Conservation (phyloP, 2,888 invertebrate genomes). For the Epinotia bilunana region DNA sequence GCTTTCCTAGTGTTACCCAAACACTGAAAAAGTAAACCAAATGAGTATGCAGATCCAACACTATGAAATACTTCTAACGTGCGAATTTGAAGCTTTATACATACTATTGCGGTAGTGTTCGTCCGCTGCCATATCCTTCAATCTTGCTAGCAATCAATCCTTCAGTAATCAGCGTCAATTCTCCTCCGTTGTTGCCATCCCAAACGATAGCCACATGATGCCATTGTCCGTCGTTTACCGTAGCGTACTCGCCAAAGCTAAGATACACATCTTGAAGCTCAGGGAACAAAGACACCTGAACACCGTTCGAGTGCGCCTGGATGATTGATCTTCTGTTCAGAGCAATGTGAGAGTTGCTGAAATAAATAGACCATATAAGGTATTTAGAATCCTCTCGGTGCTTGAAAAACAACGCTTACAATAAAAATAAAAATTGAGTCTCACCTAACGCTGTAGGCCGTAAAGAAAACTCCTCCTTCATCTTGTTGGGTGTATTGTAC, state of each 20-base stretch:
- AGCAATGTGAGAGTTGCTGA: constrained; percentile 91
- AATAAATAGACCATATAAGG: constrained; percentile 52
- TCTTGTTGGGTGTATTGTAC: constrained; percentile 96
- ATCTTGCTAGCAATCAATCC: constrained; percentile 97
- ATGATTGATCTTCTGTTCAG: constrained; percentile 91
- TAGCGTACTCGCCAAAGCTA: constrained; percentile 95
- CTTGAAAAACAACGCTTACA: not conserved
- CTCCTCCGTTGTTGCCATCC: constrained; percentile 94
- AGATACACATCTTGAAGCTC: constrained; percentile 95
- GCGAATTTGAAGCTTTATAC: constrained; percentile 55
- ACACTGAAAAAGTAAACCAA: constrained; percentile 84
- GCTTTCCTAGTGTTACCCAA: constrained; percentile 96
- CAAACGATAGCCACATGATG: constrained; percentile 98
- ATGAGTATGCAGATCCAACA: not conserved
- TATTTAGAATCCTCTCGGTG: not conserved
- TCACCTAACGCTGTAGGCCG: constrained; percentile 94
- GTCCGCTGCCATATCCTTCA: constrained; percentile 94
- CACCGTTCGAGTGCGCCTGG: constrained; percentile 96
- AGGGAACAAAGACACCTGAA: constrained; percentile 94
- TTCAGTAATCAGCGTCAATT: constrained; percentile 96
- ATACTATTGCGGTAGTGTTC: constrained; percentile 92
- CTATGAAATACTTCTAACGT: constrained; percentile 5
- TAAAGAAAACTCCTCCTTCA: constrained; percentile 97
- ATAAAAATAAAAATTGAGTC: constrained; percentile 8
- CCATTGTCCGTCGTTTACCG: constrained; percentile 98